Percentiles rank a stretch among this genome's conserved stretches.
These are phyloP conservation scores for Cepaea nemoralis DNA, from an alignment of 1,140 invertebrate genomes.

Conservation along the genomic window DNA sequence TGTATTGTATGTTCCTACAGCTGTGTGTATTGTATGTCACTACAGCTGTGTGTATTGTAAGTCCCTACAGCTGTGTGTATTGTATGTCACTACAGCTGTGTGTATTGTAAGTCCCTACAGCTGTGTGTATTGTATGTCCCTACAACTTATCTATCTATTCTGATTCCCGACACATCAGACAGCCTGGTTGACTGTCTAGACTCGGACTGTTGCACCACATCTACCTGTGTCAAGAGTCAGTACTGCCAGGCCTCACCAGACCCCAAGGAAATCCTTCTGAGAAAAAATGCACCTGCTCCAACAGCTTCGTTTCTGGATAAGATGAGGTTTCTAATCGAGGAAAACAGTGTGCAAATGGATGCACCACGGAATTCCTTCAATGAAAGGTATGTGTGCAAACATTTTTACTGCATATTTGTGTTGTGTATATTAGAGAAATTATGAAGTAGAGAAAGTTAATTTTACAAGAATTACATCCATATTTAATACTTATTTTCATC, in stretches of 20 bases:
- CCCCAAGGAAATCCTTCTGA: slow-evolving; percentile 88
- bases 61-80: too few relatives aligned
- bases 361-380: slow-evolving; percentile 94
- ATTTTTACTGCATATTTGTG: too few relatives aligned
- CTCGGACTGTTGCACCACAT: slow-evolving; percentile 88
- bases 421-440: too few relatives aligned
- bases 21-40: too few relatives aligned
- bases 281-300: slow-evolving; percentile 94
- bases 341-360: slow-evolving; percentile 96
- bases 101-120: too few relatives aligned
- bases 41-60: too few relatives aligned
- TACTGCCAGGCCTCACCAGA: slow-evolving; percentile 92
- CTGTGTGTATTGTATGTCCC: too few relatives aligned
- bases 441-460: too few relatives aligned
- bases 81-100: too few relatives aligned
- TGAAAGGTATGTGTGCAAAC: slow-evolving; percentile 86
- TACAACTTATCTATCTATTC: background rate
- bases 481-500: too few relatives aligned
- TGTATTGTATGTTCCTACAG: too few relatives aligned
- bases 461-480: too few relatives aligned
- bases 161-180: slow-evolving; percentile 76
- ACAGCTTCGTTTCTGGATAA: slow-evolving; percentile 97
- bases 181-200: slow-evolving; percentile 96
- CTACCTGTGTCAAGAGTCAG: slow-evolving; percentile 85
- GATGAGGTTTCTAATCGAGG: slow-evolving; percentile 98